Evolutionary conservation across 2,797 vertebrate species (phyloP), one percentile per base, ranked within the genome.

Genomic region (Sternarchorhynchus goeldii): DNA sequence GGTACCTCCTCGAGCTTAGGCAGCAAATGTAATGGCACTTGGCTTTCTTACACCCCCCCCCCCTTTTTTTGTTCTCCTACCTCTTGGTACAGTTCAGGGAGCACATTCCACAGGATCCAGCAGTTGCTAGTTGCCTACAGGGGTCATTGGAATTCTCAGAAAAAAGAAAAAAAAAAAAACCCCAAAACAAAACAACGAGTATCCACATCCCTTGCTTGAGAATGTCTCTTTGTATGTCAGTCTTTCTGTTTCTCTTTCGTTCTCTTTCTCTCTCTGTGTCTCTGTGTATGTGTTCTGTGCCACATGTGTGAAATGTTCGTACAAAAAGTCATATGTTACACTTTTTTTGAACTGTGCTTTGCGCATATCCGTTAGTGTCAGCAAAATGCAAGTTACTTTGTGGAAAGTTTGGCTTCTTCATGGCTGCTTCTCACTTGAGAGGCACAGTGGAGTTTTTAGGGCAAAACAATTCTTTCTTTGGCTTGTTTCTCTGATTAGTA

Each of bases 31-130:
- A 94, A 96, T 95, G 93, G 88, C 90, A 95, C 84, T 95, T 95
- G 95, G 94, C 41, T 10, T 7, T 45, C 5, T 45, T 45, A 6
- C 41, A 45, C 41, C 41, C 41, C 7, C 10, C 10, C 10, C 41
- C 7, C 7, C 7, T 96, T 95, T 92, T 96, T 97, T 97, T 90
- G 91, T 92, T 92, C 88, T 87, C 89, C 93, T 92, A 91, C 60
- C 68, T 81, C 89, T 95, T 95, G 94, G 93, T 94, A 95, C 93
- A 97, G 95, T 98, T 96, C 95, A 95, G 93, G 95, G 94, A 96
- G 95, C 95, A 96, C 95, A 96, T 97, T 97, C 94, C 94, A 94
- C 85, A 91, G 89, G 89, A 95, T 94, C 92, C 88, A 93, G 94
- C 93, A 94, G 93, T 95, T 93, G 93, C 92, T 77, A 86, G 89